These are phyloP conservation scores for Murina feae DNA, from an alignment of 2,113 vertebrate species.

Conservation along the genomic window DNA sequence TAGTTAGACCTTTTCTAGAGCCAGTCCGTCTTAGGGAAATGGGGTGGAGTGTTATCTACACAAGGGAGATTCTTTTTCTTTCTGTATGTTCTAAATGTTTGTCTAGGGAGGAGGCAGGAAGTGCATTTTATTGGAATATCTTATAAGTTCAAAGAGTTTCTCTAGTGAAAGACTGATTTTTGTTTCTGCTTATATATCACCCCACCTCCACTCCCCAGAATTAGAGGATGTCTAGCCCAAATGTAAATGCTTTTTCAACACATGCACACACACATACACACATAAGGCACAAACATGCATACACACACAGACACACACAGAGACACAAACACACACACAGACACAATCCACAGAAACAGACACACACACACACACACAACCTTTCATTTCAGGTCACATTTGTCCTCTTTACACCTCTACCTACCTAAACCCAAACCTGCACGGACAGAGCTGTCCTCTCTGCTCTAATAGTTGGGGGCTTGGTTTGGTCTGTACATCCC, in stretches of 20 bases:
- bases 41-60: background rate
- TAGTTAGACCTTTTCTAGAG: conserved; percentile 7
- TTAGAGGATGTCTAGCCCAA: background rate
- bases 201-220: background rate
- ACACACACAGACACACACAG: background rate
- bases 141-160: conserved; percentile 25
- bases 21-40: background rate
- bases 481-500: background rate
- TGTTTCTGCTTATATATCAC: background rate
- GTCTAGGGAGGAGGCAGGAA: conserved; percentile 49
- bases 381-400: background rate
- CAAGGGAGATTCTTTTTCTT: background rate
- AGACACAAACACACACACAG: background rate
- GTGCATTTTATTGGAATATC: conserved; percentile 11
- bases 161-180: background rate
- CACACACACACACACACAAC: background rate
- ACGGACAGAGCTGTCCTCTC: background rate
- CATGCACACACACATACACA: background rate
- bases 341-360: too few species aligned
- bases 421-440: background rate
- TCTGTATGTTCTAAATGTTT: conserved; percentile 62
- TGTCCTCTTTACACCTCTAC: background rate
- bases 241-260: background rate
- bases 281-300: too few species aligned
- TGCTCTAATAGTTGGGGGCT: background rate